Evolutionary conservation across 1,140 invertebrate species (phyloP).

Genomic region (Danaus melanippus): DNA sequence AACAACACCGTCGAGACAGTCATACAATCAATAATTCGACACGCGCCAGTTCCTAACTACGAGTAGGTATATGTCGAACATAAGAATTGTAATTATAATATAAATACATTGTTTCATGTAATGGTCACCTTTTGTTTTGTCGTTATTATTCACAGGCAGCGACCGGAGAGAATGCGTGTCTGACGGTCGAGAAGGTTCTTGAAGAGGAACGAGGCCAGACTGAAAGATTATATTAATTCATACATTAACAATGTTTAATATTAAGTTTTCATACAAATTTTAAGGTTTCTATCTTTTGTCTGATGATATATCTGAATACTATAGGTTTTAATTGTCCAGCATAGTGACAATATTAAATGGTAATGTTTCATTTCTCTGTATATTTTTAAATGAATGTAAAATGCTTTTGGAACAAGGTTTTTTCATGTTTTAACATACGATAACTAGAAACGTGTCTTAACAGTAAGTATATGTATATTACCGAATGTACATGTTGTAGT

Average conservation of each 20-base stretch:
- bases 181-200: constrained; percentile 33
- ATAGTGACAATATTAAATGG: too few relatives aligned
- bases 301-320: too few relatives aligned
- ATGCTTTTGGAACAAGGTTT: neutral
- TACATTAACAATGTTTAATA: neutral
- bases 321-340: too few relatives aligned
- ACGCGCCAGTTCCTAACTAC: too few relatives aligned
- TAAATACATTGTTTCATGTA: too few relatives aligned
- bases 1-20: too few relatives aligned
- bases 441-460: neutral
- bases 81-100: too few relatives aligned
- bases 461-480: constrained; percentile 18
- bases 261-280: neutral
- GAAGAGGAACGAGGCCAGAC: constrained; percentile 35
- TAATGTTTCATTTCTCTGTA: too few relatives aligned
- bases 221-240: constrained; percentile 21
- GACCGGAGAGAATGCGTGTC: constrained; percentile 54
- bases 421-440: neutral
- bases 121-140: constrained; percentile 35
- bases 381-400: neutral
- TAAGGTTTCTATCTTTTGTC: too few relatives aligned
- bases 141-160: constrained; percentile 36
- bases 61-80: too few relatives aligned
- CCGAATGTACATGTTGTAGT: constrained; percentile 58
- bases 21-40: too few relatives aligned